Conservation (phyloP, 2,888 invertebrate genomes). For the Troilus luridus region DNA sequence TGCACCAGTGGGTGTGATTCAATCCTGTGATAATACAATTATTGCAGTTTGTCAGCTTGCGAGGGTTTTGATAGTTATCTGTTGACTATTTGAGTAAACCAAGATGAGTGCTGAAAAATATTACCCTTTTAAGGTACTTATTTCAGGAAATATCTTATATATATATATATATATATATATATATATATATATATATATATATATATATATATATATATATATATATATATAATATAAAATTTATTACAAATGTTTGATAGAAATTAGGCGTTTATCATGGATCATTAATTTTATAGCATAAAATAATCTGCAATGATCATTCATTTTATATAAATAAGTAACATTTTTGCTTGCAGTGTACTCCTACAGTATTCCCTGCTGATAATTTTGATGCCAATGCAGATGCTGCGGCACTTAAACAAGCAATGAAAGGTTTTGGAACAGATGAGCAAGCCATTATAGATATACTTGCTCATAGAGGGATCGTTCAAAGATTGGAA, state of each 20-base stretch:
- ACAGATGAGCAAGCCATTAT: conserved; percentile 75
- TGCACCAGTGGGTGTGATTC: conserved; percentile 16
- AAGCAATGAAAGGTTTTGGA: conserved; percentile 94
- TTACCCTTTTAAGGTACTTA: conserved; percentile 50
- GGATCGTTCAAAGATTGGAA: conserved; percentile 72
- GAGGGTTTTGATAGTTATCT: neutral
- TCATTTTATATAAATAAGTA: neutral
- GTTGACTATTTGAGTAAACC: neutral
- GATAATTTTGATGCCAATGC: conserved; percentile 88
- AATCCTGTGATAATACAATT: neutral
- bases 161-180: no score
- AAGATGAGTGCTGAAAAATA: conserved; percentile 53
- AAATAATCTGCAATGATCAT: neutral
- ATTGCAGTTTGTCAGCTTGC: neutral
- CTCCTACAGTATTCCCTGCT: conserved; percentile 89
- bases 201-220: no score
- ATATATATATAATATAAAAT: no score
- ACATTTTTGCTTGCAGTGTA: conserved; percentile 75
- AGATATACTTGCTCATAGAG: conserved; percentile 71
- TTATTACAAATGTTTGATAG: neutral
- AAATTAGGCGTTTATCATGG: neutral
- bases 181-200: no score
- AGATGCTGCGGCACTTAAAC: conserved; percentile 87
- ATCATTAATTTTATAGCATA: neutral
- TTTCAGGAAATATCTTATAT: neutral